Base-by-base conservation (phyloP, 2,888 invertebrate species). In the Pheosia gnoma region DNA sequence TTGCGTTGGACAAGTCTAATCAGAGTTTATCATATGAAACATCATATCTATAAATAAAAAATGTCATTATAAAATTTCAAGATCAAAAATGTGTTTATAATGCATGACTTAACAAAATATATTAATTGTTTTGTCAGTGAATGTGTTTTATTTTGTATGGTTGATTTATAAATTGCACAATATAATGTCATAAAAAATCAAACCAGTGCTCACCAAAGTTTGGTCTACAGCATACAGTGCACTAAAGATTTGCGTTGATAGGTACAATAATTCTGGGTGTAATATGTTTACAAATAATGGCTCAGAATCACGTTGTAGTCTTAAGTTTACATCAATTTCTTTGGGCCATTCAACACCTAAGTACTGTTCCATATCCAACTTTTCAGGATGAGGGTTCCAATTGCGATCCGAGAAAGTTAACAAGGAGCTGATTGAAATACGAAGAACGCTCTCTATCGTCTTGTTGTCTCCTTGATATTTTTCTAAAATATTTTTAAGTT, bases 371-470 rank as follows among this genome's bases (percentile, higher is more conserved):
- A 94, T 76, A 55, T 86, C 79, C 0, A 92, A 79, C 47, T 90
- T 83, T 41, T 94, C 81, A 54, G 93, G 87, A 4, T 97, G 97
- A 0, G 98, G 97, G 58, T 96, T 96, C 95, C 97, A 98, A 88
- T 98, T 98, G 59, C 94, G 94, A 84, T 97, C 96, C 60, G 97
- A 94, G 88, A 98, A 98, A 39, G 94, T 94, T 58, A 96, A 91
- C 41, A 97, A 88, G 70, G 96, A 94, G 49, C 96, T 94, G 25
- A 97, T 93, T 3, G 95, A 96, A 59, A 95, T 85, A 59, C 91
- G 81, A 11, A 96, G 82, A 70, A 95, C 85, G 63, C 93, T 87
- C 49, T 91, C 83, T 60, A 83, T 68, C 36, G 73, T 70, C 36
- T 61, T 71, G 8, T 65, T 63, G 67, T 84, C 77, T 38, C 80